These are phyloP conservation scores for Ctenopoma multispine DNA, from an alignment of 2,797 vertebrate species.

Conservation along the genomic window DNA sequence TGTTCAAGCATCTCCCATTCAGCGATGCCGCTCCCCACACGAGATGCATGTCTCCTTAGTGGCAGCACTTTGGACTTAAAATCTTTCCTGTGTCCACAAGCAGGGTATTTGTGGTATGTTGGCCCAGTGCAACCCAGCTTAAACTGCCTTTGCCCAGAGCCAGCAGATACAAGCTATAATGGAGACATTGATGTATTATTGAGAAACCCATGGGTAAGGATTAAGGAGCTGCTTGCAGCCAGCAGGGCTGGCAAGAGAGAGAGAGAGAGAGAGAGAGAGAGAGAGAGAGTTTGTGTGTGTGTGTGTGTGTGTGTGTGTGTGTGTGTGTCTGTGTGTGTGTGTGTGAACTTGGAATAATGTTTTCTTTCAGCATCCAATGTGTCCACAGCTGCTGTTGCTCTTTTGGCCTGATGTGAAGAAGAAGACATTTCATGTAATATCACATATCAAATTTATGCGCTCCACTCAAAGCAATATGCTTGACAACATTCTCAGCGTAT, in stretches of 20 bases:
- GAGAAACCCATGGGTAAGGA: conserved; percentile 84
- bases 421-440: conserved; percentile 65
- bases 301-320: conserved; percentile 40
- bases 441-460: conserved; percentile 62
- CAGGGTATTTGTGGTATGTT: conserved; percentile 62
- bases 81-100: conserved; percentile 81
- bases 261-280: conserved; percentile 59
- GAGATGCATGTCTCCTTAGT: conserved; percentile 71
- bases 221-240: conserved; percentile 75
- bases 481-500: conserved; percentile 56
- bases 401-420: conserved; percentile 47
- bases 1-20: conserved; percentile 50
- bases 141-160: conserved; percentile 79
- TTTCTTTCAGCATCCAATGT: conserved; percentile 59
- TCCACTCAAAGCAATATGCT: conserved; percentile 72
- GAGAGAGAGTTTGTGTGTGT: conserved; percentile 31
- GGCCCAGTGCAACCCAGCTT: conserved; percentile 76
- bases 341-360: conserved; percentile 71
- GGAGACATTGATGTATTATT: conserved; percentile 92
- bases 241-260: conserved; percentile 57
- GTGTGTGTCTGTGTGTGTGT: conserved; percentile 56
- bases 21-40: conserved; percentile 49
- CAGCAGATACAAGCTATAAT: conserved; percentile 87
- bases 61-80: conserved; percentile 81
- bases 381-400: conserved; percentile 57